These are phyloP conservation scores for Mystacides longicornis DNA, from an alignment of 2,888 invertebrate species.

Conservation along the genomic window DNA sequence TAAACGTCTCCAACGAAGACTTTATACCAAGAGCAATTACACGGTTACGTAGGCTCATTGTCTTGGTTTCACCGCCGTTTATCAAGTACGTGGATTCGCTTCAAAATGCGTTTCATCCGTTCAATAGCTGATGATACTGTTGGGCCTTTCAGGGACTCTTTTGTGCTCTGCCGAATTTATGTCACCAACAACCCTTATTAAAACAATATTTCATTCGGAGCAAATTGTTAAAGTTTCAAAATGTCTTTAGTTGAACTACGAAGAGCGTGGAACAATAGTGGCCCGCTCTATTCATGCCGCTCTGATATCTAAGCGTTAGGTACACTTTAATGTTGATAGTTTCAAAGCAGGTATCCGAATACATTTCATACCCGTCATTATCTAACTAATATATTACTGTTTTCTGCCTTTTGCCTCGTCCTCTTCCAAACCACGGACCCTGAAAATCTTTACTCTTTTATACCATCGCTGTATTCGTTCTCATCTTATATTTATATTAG, in stretches of 20 bases:
- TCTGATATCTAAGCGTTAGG: background rate
- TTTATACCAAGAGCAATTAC: no score
- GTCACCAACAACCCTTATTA: slow-evolving; percentile 23
- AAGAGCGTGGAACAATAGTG: slow-evolving; percentile 1
- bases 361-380: no score
- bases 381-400: no score
- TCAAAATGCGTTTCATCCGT: slow-evolving; percentile 10
- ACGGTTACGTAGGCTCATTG: no score
- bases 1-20: no score
- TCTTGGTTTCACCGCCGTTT: slow-evolving; percentile 1
- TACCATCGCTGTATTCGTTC: no score
- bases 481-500: no score
- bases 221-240: slow-evolving; percentile 25
- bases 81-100: background rate
- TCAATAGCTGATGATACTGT: slow-evolving; percentile 26
- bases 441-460: no score
- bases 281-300: background rate
- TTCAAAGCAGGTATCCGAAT: background rate
- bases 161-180: slow-evolving; percentile 24
- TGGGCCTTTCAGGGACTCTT: slow-evolving; percentile 19
- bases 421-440: no score
- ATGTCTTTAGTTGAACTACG: slow-evolving; percentile 12
- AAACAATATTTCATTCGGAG: slow-evolving; percentile 26
- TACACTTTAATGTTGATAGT: background rate
- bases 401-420: no score